Evolutionary conservation across 1,140 invertebrate species (phyloP).

Genomic region (Drosophila ambigua): DNA sequence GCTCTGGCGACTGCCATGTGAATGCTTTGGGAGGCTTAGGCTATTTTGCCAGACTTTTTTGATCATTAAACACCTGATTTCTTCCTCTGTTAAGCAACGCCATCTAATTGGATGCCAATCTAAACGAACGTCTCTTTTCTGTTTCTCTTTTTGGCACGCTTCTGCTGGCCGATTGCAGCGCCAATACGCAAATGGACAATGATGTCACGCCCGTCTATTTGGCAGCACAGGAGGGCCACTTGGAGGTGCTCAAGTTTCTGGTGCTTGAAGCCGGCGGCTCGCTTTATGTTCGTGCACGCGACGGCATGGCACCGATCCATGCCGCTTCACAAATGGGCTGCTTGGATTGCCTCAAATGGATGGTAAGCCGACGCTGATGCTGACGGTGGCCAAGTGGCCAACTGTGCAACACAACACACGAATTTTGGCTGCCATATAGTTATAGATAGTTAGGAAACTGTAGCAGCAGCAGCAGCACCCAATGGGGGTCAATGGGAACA

Average conservation of each 20-base stretch:
- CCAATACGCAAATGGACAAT: conserved; percentile 95
- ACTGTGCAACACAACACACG: conserved; percentile 10
- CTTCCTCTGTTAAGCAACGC: neutral
- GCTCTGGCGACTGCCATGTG: neutral
- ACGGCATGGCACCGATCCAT: conserved; percentile 95
- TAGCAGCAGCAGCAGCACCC: neutral
- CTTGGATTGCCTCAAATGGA: conserved; percentile 93
- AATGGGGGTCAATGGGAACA: conserved; percentile 36
- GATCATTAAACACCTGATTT: conserved; percentile 32
- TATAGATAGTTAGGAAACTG: conserved; percentile 12
- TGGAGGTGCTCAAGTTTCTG: conserved; percentile 92
- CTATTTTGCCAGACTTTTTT: conserved; percentile 30
- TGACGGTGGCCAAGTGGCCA: conserved; percentile 21
- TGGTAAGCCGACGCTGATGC: conserved; percentile 87
- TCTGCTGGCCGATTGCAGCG: conserved; percentile 85
- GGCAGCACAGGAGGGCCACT: conserved; percentile 93
- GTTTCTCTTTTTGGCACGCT: conserved; percentile 9
- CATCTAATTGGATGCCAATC: conserved; percentile 18
- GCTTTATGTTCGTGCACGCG: conserved; percentile 90
- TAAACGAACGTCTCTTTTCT: neutral
- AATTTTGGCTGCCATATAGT: conserved; percentile 18
- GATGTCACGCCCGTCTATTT: conserved; percentile 95
- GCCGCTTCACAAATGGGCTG: conserved; percentile 95
- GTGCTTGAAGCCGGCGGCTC: conserved; percentile 91
- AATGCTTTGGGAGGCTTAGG: neutral